Percentiles rank a stretch among this genome's conserved stretches.
phyloP scores from a whole-genome alignment of 2,888 invertebrate species.

The Myopa testacea region DNA sequence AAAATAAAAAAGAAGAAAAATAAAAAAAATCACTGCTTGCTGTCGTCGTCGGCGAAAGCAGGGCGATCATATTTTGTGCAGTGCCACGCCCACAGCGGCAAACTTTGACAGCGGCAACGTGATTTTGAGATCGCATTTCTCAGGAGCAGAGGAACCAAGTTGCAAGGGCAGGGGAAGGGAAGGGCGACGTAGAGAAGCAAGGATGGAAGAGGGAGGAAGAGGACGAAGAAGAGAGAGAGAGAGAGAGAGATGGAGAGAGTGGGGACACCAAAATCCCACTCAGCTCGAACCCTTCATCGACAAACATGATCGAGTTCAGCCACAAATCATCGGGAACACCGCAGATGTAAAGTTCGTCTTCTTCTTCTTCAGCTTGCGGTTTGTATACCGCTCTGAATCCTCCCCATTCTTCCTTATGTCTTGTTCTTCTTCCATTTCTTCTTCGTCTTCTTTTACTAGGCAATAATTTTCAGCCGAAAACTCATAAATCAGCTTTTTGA shows the following conservation, averaged over 20 bases:
- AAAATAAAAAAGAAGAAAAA: neutral
- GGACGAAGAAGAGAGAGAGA: neutral
- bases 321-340: conserved; percentile 16
- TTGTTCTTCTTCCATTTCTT: too few species aligned
- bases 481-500: conserved; percentile 13
- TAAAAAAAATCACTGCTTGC: neutral
- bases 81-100: conserved; percentile 25
- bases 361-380: neutral
- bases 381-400: neutral
- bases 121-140: neutral
- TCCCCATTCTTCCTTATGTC: neutral
- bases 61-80: conserved; percentile 12
- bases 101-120: neutral
- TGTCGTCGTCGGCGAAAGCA: neutral
- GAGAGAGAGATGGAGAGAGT: neutral
- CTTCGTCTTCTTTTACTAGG: neutral
- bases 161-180: neutral
- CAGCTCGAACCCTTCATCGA: neutral
- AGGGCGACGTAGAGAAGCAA: neutral
- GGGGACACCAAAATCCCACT: neutral
- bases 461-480: conserved; percentile 2
- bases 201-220: neutral
- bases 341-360: neutral
- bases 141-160: neutral
- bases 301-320: conserved; percentile 9